These are phyloP conservation scores for Tachyglossus aculeatus DNA, from an alignment of 2,797 vertebrate species.

Conservation along the genomic window DNA sequence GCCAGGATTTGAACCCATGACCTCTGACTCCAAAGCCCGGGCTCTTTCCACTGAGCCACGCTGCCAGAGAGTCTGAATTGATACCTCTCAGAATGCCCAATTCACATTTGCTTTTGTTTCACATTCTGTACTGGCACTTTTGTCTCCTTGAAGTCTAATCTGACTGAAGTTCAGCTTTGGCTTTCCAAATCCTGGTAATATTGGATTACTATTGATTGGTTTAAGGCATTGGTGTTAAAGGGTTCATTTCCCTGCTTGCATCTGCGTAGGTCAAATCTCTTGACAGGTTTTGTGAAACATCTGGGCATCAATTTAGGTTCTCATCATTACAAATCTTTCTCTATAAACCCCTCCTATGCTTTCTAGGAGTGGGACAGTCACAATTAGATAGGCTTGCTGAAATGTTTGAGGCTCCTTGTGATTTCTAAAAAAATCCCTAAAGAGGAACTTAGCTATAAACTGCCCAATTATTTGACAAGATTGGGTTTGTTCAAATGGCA, in stretches of 20 bases:
- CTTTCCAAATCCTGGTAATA: slow-evolving; percentile 52
- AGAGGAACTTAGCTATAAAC: too few relatives aligned
- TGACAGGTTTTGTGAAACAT: slow-evolving; percentile 61
- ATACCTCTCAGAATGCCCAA: not conserved
- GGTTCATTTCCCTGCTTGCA: slow-evolving; percentile 44
- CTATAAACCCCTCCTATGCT: slow-evolving; percentile 25
- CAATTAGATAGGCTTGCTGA: not conserved
- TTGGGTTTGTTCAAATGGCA: not conserved
- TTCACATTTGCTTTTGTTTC: slow-evolving; percentile 24
- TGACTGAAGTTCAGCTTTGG: slow-evolving; percentile 53
- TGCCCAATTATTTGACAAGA: not conserved
- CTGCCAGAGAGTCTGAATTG: too few relatives aligned
- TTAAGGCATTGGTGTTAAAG: slow-evolving; percentile 50
- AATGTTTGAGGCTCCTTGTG: not conserved
- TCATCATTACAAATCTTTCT: slow-evolving; percentile 55
- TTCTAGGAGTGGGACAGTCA: not conserved
- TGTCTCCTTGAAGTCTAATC: slow-evolving; percentile 43
- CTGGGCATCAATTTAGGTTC: slow-evolving; percentile 22
- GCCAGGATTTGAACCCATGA: too few relatives aligned
- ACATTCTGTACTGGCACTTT: slow-evolving; percentile 11
- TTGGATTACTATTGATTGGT: slow-evolving; percentile 58
- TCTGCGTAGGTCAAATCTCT: slow-evolving; percentile 49
- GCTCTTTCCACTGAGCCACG: too few relatives aligned
- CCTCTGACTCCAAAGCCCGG: too few relatives aligned
- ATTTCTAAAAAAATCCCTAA: too few relatives aligned